A percentile compares a stretch with the other conserved stretches of the same genome.
These are phyloP conservation scores for Hippoglossus hippoglossus DNA, from an alignment of 2,797 vertebrate genomes.

Conservation along the genomic window DNA sequence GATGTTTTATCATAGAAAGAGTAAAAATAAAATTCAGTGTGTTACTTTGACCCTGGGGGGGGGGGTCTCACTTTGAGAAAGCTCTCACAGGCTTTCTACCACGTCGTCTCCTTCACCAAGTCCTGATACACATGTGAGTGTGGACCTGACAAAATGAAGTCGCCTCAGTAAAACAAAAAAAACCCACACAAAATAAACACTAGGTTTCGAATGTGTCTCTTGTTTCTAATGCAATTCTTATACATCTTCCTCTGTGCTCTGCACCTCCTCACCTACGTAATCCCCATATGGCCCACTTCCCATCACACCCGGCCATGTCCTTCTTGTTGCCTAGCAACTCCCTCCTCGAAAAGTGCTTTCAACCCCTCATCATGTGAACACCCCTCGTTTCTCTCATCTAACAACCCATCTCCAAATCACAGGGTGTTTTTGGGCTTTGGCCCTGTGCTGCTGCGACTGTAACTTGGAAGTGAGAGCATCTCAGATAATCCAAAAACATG, in stretches of 20 bases:
- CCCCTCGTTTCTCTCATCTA: conserved; percentile 9
- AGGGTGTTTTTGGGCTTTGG: not conserved
- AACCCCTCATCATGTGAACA: conserved; percentile 8
- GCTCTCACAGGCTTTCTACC: no score
- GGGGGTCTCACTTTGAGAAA: no score
- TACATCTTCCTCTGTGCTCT: conserved; percentile 11
- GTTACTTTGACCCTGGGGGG: no score
- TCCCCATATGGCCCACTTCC: conserved; percentile 35
- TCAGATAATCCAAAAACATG: conserved; percentile 38
- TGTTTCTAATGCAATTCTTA: not conserved
- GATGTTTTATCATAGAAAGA: no score
- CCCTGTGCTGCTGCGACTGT: conserved; percentile 14
- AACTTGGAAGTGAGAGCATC: not conserved
- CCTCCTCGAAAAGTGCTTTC: conserved; percentile 28
- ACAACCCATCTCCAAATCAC: not conserved
- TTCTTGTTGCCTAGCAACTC: conserved; percentile 61
- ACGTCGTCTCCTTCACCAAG: no score
- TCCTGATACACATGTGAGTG: not conserved
- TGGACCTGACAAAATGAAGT: no score
- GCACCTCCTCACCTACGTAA: conserved; percentile 29
- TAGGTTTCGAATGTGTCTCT: no score
- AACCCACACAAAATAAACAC: not conserved
- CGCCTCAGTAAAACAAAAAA: no score
- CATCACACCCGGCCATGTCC: conserved; percentile 30
- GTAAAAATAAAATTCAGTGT: no score